A percentile compares a stretch with the other conserved stretches of the same genome.
Conservation (phyloP, 2,113 vertebrate genomes). For the Uropsilus gracilis region DNA sequence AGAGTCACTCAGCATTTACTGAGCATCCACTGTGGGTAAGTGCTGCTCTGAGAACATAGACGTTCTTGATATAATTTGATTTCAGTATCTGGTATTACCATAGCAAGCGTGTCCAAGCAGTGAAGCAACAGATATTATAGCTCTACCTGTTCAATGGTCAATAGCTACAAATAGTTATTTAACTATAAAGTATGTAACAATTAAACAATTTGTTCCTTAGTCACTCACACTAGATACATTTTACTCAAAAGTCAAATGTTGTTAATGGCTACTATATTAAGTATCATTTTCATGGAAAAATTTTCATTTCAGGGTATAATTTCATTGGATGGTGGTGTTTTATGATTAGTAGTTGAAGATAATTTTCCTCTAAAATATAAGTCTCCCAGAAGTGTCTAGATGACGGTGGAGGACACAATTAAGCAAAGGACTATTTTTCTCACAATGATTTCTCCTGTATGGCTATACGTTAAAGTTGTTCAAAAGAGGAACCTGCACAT, state of each 20-base stretch:
- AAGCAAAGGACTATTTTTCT: neutral
- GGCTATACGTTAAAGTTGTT: neutral
- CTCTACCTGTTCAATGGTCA: neutral
- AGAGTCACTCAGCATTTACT: no score
- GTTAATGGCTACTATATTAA: neutral
- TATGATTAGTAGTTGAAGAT: neutral
- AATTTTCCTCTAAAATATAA: neutral
- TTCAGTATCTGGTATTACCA: neutral
- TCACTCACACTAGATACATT: neutral
- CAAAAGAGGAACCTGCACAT: neutral
- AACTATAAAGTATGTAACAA: neutral
- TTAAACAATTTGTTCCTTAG: neutral
- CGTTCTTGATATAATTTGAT: neutral
- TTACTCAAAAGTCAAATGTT: neutral
- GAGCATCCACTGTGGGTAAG: no score
- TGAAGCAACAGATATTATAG: neutral
- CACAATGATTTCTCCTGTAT: slow-evolving; percentile 8
- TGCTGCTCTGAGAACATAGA: no score
- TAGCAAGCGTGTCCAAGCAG: neutral
- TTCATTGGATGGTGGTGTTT: neutral
- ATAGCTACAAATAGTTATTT: neutral
- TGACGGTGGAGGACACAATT: neutral
- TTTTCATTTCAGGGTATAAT: neutral
- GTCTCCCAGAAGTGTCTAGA: neutral
- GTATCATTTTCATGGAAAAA: neutral